Percentiles rank a stretch among this genome's conserved stretches.
Evolutionary conservation across 2,888 invertebrate species (phyloP).

Genomic region (Rhamnusium bicolor): DNA sequence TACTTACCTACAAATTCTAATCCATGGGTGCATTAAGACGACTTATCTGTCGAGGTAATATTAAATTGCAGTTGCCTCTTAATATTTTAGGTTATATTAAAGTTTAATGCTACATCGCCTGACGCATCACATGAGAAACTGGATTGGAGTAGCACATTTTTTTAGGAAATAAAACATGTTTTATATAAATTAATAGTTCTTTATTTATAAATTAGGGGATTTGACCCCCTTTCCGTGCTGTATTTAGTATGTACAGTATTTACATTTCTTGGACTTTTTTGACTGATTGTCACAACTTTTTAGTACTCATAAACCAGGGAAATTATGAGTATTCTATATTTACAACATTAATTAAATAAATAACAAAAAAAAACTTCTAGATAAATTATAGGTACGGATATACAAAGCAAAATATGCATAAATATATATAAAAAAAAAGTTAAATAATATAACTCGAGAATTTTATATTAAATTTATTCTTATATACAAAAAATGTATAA

Average conservation of each 20-base stretch:
- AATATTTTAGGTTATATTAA: too few relatives aligned
- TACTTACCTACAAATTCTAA: too few relatives aligned
- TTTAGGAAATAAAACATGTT: constrained; percentile 35
- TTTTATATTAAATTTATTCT: constrained; percentile 57
- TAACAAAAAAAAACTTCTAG: constrained; percentile 19
- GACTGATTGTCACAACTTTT: constrained; percentile 47
- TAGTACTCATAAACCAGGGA: constrained; percentile 15
- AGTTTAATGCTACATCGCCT: too few relatives aligned
- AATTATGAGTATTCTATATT: constrained; percentile 23
- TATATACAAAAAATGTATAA: constrained; percentile 59
- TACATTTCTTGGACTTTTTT: constrained; percentile 44
- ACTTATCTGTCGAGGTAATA: too few relatives aligned
- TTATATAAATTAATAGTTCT: constrained; percentile 45
- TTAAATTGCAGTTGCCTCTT: too few relatives aligned
- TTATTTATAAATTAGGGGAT: constrained; percentile 47
- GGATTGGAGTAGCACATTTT: background rate
- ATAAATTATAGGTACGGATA: constrained; percentile 27
- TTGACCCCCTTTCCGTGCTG: constrained; percentile 44
- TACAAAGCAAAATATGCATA: constrained; percentile 28
- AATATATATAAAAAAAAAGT: constrained; percentile 27
- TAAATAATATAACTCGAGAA: constrained; percentile 32
- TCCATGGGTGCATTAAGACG: too few relatives aligned
- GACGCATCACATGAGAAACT: background rate
- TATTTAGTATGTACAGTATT: constrained; percentile 48
- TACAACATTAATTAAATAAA: constrained; percentile 27